These are phyloP conservation scores for Protobothrops flavoviridis DNA, from an alignment of 2,113 vertebrate genomes.

Conservation along the genomic window DNA sequence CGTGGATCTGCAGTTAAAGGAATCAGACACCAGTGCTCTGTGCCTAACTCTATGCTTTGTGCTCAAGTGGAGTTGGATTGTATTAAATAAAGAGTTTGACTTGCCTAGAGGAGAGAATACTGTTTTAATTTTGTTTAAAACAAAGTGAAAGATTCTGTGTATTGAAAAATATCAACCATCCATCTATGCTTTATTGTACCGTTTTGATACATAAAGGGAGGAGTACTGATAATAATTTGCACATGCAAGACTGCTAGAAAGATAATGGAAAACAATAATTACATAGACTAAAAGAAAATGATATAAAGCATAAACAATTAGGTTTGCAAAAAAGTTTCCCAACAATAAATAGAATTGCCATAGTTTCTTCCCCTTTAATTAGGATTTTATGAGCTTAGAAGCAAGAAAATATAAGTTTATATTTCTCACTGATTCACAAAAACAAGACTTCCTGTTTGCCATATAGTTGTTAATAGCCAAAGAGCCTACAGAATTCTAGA, in stretches of 20 bases:
- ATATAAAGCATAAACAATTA: not conserved
- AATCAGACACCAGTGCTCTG: not conserved
- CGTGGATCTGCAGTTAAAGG: not conserved
- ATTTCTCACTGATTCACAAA: not conserved
- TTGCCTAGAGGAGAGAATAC: not conserved
- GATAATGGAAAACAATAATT: not conserved
- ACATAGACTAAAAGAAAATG: not conserved
- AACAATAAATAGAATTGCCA: not conserved
- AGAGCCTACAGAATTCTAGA: not conserved
- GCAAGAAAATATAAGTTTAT: not conserved
- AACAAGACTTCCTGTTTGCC: not conserved
- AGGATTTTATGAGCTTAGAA: not conserved
- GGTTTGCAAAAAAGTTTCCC: not conserved
- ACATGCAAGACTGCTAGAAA: not conserved
- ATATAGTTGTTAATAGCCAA: not conserved
- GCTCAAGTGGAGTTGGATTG: not conserved
- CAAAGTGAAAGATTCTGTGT: not conserved
- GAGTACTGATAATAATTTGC: not conserved
- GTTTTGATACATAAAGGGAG: not conserved
- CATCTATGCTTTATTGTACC: not conserved
- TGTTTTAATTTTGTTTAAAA: not conserved
- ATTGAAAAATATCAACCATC: not conserved
- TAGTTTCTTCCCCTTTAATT: not conserved
- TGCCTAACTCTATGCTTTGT: not conserved
- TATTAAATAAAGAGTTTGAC: not conserved